A percentile compares a stretch with the other conserved stretches of the same genome.
These are phyloP conservation scores for Phodopus roborovskii DNA, from an alignment of 2,113 vertebrate species.

Conservation along the genomic window DNA sequence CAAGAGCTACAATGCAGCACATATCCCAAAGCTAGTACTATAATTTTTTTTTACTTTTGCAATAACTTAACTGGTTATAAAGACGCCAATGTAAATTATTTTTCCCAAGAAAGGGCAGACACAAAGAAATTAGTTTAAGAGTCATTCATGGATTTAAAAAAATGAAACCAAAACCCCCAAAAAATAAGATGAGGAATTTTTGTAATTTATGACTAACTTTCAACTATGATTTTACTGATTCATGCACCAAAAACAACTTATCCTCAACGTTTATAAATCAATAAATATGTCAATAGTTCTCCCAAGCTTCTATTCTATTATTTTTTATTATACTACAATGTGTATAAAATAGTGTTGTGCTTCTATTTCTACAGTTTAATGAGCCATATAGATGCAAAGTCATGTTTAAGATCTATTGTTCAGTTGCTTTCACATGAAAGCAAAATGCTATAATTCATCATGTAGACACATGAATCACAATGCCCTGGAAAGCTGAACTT, in stretches of 20 bases:
- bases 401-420: conserved; percentile 51
- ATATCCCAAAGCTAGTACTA: not conserved
- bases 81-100: not conserved
- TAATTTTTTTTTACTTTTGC: conserved; percentile 10
- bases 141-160: not conserved
- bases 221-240: conserved; percentile 16
- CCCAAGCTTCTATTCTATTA: not conserved
- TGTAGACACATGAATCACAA: not conserved
- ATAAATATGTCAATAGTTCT: not conserved
- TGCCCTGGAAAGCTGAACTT: not conserved
- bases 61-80: conserved; percentile 5
- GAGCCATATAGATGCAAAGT: conserved; percentile 55
- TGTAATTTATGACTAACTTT: not conserved
- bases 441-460: conserved; percentile 6
- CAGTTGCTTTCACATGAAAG: conserved; percentile 7
- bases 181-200: not conserved
- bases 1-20: not conserved
- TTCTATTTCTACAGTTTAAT: conserved; percentile 53
- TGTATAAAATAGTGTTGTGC: conserved; percentile 42
- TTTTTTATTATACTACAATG: conserved; percentile 32
- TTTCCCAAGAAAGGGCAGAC: not conserved
- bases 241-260: conserved; percentile 11
- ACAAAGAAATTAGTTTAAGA: not conserved
- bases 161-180: not conserved
- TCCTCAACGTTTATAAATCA: not conserved